Base-by-base conservation (phyloP, 2,113 vertebrate species). In the Rafetus swinhoei region DNA sequence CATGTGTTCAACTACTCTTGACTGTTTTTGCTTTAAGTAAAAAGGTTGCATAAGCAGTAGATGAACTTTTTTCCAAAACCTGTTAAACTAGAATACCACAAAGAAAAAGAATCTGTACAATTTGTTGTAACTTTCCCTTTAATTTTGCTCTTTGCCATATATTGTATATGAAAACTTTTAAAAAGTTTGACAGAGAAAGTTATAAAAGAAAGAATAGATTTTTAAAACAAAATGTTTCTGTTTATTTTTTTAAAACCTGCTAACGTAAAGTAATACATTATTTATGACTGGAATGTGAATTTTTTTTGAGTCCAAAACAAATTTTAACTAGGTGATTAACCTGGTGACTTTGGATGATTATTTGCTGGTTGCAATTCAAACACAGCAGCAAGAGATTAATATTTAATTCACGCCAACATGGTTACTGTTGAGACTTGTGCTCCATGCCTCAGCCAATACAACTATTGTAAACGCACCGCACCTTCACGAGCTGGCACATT, bases 321-420 rank as follows among this genome's bases (percentile, higher is more conserved):
- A 95, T 87, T 97, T 97, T 95, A 96, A 93, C 89, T 79, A 91
- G 92, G 90, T 79, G 90, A 96, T 96, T 97, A 97, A 97, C 92
- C 92, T 85, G 18, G 56, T 95, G 94, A 93, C 76, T 92, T 84
- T 35, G 79, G 89, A 96, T 84, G 90, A 88, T 79, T 91, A 96
- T 95, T 90, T 87, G 74, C 82, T 94, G 94, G 90, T 90, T 95
- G 86, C 81, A 93, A 82, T 74, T 96, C 92, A 95, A 82, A 90
- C 92, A 89, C 54, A 82, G 76, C 88, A 91, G 93, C 84, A 86
- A 54, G 79, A 89, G 94, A 93, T 97, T 97, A 96, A 96, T 97
- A 92, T 95, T 97, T 95, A 97, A 97, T 94, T 88, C 93, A 88
- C 90, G 60, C 69, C 35, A 10, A 89, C 39, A 81, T 35, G 35